Base-by-base conservation (phyloP, 2,113 vertebrate genomes). In the Platichthys stellatus region DNA sequence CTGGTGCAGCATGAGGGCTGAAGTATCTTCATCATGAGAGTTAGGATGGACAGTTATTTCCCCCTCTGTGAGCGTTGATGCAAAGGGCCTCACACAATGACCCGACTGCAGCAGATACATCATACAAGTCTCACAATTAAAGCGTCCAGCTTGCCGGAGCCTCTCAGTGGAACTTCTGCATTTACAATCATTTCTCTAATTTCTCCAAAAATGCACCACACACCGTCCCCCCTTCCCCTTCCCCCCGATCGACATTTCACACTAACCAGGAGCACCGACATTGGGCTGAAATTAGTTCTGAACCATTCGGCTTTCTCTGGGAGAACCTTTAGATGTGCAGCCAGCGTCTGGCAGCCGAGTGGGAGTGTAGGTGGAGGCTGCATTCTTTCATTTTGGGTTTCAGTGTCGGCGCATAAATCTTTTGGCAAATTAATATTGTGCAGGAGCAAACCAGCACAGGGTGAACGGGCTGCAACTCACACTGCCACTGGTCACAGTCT, bases 351-450 rank as follows among this genome's bases (percentile, higher is more conserved):
- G 20, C 17, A 82, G 77, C 86, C 82, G 77, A 83, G 69, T 67
- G 74, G 85, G 81, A 81, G 74, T n/a, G 11, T 0, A 70, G 62
- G 69, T 72, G 72, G 65, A 85, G 79, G 80, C 69, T 65, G 66
- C 45, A 81, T 84, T 82, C 69, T 56, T 76, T 67, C 45, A 12
- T 70, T 70, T 80, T 69, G 54, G 63, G 63, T 77, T 72, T 81
- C 56, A 69, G 72, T 72, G 76, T 69, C 72, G 47, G 75, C 69
- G 80, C 72, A 87, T 92, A 92, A 93, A 90, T 92, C 88, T 93
- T 93, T 72, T 69, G 78, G 73, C 79, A 85, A 88, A 91, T 92
- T 59, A 90, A 90, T 89, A 79, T 88, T 72, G 84, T 81, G 78
- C 82, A 84, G 64, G 64, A 76, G 45, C 64, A 35, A 49, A 60